Evolutionary conservation across 1,140 invertebrate species (phyloP).

Genomic region (Geopemphigus sp.): DNA sequence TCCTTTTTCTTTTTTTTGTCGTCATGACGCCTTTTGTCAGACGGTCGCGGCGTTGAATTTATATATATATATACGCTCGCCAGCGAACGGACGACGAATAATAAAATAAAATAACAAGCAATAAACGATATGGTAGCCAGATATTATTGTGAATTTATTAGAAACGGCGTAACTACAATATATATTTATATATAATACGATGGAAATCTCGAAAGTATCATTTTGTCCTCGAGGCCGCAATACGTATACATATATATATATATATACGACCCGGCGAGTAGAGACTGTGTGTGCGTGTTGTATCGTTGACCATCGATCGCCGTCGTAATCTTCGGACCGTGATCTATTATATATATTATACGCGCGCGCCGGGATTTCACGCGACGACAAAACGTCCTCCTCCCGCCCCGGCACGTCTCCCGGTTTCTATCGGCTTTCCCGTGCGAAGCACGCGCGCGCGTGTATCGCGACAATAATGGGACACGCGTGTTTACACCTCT

Average conservation of each 20-base stretch:
- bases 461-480: not conserved
- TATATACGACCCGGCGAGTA: no score
- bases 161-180: no score
- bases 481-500: slow-evolving; percentile 1
- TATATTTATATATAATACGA: no score
- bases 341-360: not conserved
- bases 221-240: no score
- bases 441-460: no score
- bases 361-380: not conserved
- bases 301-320: not conserved
- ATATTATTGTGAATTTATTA: slow-evolving; percentile 34
- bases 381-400: not conserved
- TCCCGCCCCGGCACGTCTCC: no score
- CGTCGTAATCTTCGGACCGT: not conserved
- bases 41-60: not conserved
- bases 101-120: slow-evolving; percentile 24
- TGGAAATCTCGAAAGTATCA: slow-evolving; percentile 29
- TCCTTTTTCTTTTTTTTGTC: not conserved
- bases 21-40: slow-evolving; percentile 20
- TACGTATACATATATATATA: no score
- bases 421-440: no score
- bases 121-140: slow-evolving; percentile 44
- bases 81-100: not conserved
- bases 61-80: not conserved
- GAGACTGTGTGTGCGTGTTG: no score